Evolutionary conservation across 2,797 vertebrate genomes (phyloP).

Genomic region (Amphiprion clarkii): DNA sequence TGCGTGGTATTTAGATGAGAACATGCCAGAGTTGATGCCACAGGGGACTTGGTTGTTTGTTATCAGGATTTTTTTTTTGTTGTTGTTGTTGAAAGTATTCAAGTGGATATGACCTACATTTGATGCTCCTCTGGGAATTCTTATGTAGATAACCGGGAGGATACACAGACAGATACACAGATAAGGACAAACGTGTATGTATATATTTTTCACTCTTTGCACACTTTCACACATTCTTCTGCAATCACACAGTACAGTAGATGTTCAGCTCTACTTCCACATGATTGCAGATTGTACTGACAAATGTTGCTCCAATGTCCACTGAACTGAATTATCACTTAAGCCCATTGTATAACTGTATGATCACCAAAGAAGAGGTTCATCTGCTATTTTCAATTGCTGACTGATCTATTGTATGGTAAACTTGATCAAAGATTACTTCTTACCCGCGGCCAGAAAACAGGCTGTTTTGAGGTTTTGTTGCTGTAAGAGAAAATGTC

Average conservation of each 20-base stretch:
- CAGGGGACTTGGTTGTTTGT: conserved; percentile 26
- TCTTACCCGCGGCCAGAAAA: not conserved
- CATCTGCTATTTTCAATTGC: conserved; percentile 23
- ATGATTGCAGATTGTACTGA: conserved; percentile 45
- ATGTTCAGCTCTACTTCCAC: conserved; percentile 33
- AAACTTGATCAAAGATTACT: not conserved
- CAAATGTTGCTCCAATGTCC: conserved; percentile 30
- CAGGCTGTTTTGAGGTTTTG: not conserved
- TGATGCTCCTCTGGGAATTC: conserved; percentile 44
- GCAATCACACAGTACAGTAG: conserved; percentile 34
- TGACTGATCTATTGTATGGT: not conserved
- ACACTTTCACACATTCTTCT: conserved; percentile 14
- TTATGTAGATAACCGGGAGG: conserved; percentile 31
- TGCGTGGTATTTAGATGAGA: conserved; percentile 40
- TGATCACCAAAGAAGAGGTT: conserved; percentile 13
- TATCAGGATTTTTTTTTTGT: conserved; percentile 26
- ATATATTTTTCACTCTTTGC: not conserved
- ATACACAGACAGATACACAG: conserved; percentile 22
- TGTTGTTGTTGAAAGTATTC: conserved; percentile 23
- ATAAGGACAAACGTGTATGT: not conserved
- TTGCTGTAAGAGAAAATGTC: too few relatives aligned
- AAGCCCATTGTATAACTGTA: conserved; percentile 9
- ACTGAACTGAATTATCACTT: conserved; percentile 35
- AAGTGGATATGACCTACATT: conserved; percentile 67
- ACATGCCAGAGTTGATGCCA: conserved; percentile 33